Conservation (phyloP, 2,888 invertebrate genomes). For the Synergus itoensis region DNA sequence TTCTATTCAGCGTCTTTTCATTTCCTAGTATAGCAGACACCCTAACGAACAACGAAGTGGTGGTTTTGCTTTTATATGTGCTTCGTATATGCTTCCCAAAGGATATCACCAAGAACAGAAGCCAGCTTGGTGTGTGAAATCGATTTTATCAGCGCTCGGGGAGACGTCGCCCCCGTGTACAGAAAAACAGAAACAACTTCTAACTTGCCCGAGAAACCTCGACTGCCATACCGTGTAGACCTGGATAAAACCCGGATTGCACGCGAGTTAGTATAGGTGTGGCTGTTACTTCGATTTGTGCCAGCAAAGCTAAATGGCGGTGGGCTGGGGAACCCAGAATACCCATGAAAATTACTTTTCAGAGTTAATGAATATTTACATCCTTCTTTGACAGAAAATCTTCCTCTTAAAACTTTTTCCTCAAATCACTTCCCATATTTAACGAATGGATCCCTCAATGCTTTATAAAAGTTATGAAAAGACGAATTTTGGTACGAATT, state of each 20-base stretch:
- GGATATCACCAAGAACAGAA: neutral
- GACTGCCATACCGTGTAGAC: constrained; percentile 40
- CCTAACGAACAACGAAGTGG: constrained; percentile 4
- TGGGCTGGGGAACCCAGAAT: neutral
- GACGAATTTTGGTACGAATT: neutral
- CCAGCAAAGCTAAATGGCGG: neutral
- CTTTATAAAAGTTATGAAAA: neutral
- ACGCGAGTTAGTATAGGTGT: constrained; percentile 40
- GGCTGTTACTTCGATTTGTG: constrained; percentile 18
- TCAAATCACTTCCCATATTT: neutral
- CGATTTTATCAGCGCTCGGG: constrained; percentile 63
- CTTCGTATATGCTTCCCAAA: constrained; percentile 6
- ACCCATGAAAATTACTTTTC: neutral
- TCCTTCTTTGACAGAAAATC: constrained; percentile 1
- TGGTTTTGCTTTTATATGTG: constrained; percentile 3
- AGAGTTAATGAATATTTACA: neutral
- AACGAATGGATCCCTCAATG: neutral
- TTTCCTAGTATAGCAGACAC: neutral
- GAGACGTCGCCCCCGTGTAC: constrained; percentile 56
- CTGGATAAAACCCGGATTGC: constrained; percentile 46
- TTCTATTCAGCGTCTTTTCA: constrained; percentile 16
- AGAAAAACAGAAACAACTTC: constrained; percentile 54
- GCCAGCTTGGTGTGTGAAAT: constrained; percentile 50
- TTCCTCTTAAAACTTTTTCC: neutral
- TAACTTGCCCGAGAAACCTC: constrained; percentile 45